Base-by-base conservation (phyloP, 1,140 invertebrate species). In the Achatina immaculata region DNA sequence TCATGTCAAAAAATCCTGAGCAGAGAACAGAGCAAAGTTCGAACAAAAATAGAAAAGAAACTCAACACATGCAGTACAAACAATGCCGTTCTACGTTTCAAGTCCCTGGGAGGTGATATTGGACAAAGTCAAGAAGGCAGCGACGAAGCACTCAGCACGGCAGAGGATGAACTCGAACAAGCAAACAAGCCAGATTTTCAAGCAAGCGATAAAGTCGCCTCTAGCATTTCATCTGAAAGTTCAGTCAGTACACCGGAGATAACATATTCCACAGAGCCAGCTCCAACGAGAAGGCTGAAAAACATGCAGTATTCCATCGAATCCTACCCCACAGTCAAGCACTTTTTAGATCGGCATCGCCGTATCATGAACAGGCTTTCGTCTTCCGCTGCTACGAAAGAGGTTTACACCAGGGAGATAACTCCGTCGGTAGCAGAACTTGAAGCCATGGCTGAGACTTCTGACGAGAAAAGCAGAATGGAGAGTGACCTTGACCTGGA, bases 261-360 rank as follows among this genome's bases (percentile, higher is more conserved):
- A 40, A 40, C n/a, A 1, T 69, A 40, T 28, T 40, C 68, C 1
- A 19, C 2, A n/a, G 11, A 40, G 6, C 68, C 68, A n/a, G 38
- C 36, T 40, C 36, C 68, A 24, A 38, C 16, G 4, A 2, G 11
- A 16, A 68, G 4, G 42, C 38, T 4, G 7, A 43, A n/a, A 69
- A 19, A 21, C 42, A 24, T 6, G 19, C 74, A n/a, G 3, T 76
- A 76, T 31, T 31, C 74, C 40, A 0, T 62, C 2, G 0, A 24
- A 24, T 36, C 48, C 0, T 76, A 58, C 74, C 19, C 19, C 2
- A 76, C 48, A 3, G 74, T 65, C 34, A 76, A 76, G 42, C 74
- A 76, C 51, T 76, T 76, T 45, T 34, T 65, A 34, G 74, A 76
- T 51, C 48, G 74, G 19, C 74, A 76, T 38, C 74, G 40, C 4